Evolutionary conservation across 1,140 invertebrate species (phyloP).

Genomic region (Prorops nasuta): DNA sequence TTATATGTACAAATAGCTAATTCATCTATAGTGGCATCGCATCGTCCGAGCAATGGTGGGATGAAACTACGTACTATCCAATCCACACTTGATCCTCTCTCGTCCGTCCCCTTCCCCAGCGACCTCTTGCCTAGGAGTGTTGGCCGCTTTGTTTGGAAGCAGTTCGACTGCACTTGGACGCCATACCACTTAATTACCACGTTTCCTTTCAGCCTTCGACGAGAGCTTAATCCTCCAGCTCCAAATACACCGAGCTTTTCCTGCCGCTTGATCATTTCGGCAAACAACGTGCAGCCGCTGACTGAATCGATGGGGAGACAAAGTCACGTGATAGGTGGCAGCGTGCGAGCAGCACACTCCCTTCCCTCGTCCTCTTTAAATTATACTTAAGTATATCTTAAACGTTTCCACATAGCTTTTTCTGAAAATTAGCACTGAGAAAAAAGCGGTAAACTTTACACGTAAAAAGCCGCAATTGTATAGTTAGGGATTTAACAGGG

Average conservation of each 20-base stretch:
- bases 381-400: no score
- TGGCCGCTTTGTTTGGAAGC: constrained; percentile 21
- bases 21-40: no score
- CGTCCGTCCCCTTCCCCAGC: constrained; percentile 19
- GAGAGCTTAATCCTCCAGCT: constrained; percentile 20
- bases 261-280: constrained; percentile 30
- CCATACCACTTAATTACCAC: constrained; percentile 33
- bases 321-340: no score
- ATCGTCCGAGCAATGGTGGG: no score
- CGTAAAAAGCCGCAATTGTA: no score
- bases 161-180: constrained; percentile 19
- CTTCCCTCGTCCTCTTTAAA: not conserved
- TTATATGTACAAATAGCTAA: no score
- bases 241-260: constrained; percentile 18
- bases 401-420: no score
- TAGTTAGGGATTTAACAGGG: no score
- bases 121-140: no score
- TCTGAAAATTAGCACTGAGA: no score
- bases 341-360: not conserved
- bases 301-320: constrained; percentile 27
- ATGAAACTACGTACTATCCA: no score
- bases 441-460: no score
- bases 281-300: constrained; percentile 20
- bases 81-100: constrained; percentile 16
- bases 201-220: constrained; percentile 26